Percentiles rank a stretch among this genome's conserved stretches.
Evolutionary conservation across 2,113 vertebrate genomes (phyloP).

Genomic region (Pardalotus punctatus): DNA sequence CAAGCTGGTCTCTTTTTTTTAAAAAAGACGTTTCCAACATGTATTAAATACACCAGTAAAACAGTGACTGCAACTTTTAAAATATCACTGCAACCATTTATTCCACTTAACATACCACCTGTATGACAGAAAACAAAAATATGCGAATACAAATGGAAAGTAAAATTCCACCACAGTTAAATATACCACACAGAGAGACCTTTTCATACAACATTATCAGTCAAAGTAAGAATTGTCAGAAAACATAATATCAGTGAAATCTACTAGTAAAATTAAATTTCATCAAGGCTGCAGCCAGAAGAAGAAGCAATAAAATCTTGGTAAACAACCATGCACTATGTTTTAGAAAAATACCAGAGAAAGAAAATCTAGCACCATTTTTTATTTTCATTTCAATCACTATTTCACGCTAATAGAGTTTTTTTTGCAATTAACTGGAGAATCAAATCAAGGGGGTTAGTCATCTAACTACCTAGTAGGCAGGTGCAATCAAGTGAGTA

Average conservation of each 20-base stretch:
- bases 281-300: background rate
- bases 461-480: background rate
- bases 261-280: slow-evolving; percentile 23
- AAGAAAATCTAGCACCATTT: background rate
- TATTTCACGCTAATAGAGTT: background rate
- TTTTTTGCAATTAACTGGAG: background rate
- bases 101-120: slow-evolving; percentile 15
- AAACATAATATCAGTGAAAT: slow-evolving; percentile 29
- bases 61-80: background rate
- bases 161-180: background rate
- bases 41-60: slow-evolving; percentile 11
- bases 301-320: slow-evolving; percentile 25
- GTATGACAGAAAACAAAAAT: slow-evolving; percentile 27
- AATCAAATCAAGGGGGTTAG: background rate
- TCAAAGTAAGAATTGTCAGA: slow-evolving; percentile 41
- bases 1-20: background rate
- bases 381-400: background rate
- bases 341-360: background rate
- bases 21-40: background rate
- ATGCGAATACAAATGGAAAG: slow-evolving; percentile 27
- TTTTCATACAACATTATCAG: slow-evolving; percentile 20
- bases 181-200: slow-evolving; percentile 17
- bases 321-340: background rate
- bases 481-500: background rate
- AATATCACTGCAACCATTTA: slow-evolving; percentile 27